Conservation (phyloP, 2,888 invertebrate genomes). For the Agriotes lineatus region DNA sequence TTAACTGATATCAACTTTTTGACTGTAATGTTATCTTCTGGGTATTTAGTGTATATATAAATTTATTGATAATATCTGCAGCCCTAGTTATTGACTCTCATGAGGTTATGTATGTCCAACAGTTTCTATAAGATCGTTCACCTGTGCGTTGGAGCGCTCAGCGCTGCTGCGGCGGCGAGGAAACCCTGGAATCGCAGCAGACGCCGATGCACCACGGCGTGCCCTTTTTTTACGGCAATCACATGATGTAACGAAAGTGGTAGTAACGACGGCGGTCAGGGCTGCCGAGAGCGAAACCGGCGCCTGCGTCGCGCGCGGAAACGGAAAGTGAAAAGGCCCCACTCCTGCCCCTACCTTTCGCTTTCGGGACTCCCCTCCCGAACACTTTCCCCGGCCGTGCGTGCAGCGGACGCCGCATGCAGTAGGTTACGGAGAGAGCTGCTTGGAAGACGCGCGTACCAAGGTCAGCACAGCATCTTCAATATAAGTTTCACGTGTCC, state of each 20-base stretch:
- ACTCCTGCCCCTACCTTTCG: conserved; percentile 77
- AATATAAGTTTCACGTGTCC: conserved; percentile 10
- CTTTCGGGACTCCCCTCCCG: conserved; percentile 70
- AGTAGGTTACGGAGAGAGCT: conserved; percentile 72
- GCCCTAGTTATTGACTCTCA: too few species aligned
- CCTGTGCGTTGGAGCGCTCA: too few species aligned
- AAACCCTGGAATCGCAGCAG: too few species aligned
- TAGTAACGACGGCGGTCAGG: conserved; percentile 59
- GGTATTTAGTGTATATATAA: too few species aligned
- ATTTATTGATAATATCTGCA: too few species aligned
- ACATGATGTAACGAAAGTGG: conserved; percentile 34
- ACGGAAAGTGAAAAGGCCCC: conserved; percentile 69
- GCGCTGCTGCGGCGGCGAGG: too few species aligned
- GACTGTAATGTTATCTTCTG: too few species aligned
- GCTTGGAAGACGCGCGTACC: conserved; percentile 61
- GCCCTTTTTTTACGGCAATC: background rate
- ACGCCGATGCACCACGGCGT: background rate
- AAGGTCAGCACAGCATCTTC: conserved; percentile 52
- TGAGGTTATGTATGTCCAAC: too few species aligned
- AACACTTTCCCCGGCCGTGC: conserved; percentile 68
- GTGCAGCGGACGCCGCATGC: conserved; percentile 68
- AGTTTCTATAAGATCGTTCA: too few species aligned
- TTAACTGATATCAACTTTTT: too few species aligned
- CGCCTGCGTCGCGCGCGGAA: conserved; percentile 63
- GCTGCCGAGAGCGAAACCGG: conserved; percentile 65